Percentiles rank a stretch among this genome's conserved stretches.
Conservation (phyloP, 2,797 vertebrate species). For the Nasua narica region DNA sequence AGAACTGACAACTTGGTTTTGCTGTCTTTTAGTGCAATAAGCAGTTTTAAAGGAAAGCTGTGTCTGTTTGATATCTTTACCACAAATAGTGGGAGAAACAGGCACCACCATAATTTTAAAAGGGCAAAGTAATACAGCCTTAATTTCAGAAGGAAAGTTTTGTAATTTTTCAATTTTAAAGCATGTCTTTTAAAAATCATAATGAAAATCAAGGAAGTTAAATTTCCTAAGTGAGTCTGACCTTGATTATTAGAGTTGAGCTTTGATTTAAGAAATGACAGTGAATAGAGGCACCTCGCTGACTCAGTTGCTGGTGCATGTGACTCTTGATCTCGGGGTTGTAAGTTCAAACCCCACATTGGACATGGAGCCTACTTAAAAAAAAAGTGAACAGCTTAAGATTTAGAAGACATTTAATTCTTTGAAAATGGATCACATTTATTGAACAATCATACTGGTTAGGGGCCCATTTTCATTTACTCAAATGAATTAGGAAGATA, state of each 20-base stretch:
- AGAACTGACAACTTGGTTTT: conserved; percentile 86
- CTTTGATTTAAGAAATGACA: conserved; percentile 80
- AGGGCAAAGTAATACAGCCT: conserved; percentile 83
- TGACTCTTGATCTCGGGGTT: background rate
- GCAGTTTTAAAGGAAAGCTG: conserved; percentile 81
- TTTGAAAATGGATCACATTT: conserved; percentile 76
- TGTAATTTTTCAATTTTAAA: conserved; percentile 75
- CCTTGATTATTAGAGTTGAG: conserved; percentile 71
- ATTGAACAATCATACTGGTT: conserved; percentile 71
- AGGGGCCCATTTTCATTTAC: conserved; percentile 70
- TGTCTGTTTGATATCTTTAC: conserved; percentile 81
- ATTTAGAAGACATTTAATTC: conserved; percentile 69
- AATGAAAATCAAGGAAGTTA: conserved; percentile 51
- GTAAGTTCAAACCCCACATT: background rate
- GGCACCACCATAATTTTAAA: conserved; percentile 80
- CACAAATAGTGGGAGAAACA: conserved; percentile 71
- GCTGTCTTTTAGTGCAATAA: conserved; percentile 97
- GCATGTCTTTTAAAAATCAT: conserved; percentile 78
- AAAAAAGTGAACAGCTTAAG: conserved; percentile 56
- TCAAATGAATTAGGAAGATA: conserved; percentile 71
- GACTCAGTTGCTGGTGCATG: background rate
- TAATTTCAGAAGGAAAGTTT: conserved; percentile 87
- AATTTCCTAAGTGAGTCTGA: conserved; percentile 43
- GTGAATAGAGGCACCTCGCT: conserved; percentile 10
- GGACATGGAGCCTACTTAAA: background rate